Evolutionary conservation across 2,113 vertebrate genomes (phyloP), one percentile per base, ranked within the genome.

Genomic region (Cryptotis parvus): DNA sequence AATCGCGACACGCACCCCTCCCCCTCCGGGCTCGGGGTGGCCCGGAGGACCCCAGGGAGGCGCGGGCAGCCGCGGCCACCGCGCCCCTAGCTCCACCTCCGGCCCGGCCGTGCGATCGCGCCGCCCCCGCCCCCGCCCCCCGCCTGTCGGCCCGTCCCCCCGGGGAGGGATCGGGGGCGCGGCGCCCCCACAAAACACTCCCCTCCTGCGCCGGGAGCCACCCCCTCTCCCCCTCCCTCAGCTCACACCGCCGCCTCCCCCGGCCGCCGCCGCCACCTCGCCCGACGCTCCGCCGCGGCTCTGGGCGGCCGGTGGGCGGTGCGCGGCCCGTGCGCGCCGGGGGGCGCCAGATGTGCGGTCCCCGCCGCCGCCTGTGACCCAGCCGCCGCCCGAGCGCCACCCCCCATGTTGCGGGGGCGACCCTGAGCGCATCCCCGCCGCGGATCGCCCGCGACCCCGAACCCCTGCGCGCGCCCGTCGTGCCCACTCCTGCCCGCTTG

Each of bases 101-200:
- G 27, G 39, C 33, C 11, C 20, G 69, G 69, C 88, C 84, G 14
- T 11, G 45, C 49, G n/a, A 27, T 68, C 52, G 84, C 84, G 18
- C 89, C 82, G 85, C 73, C 95, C 73, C 89, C 94, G 86, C 74
- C 45, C 93, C 52, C 76, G 68, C 81, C 87, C 89, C 94, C 86
- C 78, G n/a, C 94, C 87, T 22, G 93, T 66, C 94, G 41, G 95
- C 83, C 35, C 70, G 89, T 72, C 94, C 89, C 63, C 49, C 35
- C 1, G 39, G 93, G 94, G 80, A 74, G 94, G 95, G 87, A 78
- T 27, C 78, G 55, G 93, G 95, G 93, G 94, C 94, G 95, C 95
- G 94, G 96, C 93, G 95, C 91, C 91, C 91, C 85, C 92, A 82
- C 96, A 82, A 78, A 96, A 95, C 96, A 92, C 95, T 93, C 94